Evolutionary conservation across 1,140 invertebrate species (phyloP), one percentile per base, ranked within the genome.

Genomic region (Atta texana): DNA sequence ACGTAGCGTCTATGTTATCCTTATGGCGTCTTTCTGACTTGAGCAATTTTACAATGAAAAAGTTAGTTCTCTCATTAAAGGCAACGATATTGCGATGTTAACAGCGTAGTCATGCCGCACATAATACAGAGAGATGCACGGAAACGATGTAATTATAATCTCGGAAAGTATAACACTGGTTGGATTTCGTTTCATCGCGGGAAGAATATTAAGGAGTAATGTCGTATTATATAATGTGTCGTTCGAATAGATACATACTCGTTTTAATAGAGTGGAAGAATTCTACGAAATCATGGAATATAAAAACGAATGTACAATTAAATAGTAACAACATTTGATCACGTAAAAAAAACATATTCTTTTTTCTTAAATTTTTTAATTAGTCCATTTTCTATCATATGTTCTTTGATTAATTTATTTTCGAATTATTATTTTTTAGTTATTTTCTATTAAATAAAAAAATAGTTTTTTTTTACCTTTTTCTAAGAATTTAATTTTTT

Each of bases 131-230:
- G 63, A 81, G 49, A 81, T n/a, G 64, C 49, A 49, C 78, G 66
- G 78, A 59, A 81, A 81, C 78, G 66, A 71, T 34, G 34, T 81
- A 49, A 68, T 81, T 81, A 71, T 66, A 71, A 81, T 81, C 78
- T 71, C 66, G 64, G 10, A 34, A 44, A 81, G 51, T 71, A 71
- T 71, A 34, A 53, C 66, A 39, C 51, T 34, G 34, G 31, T 59
- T 71, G 66, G 21, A 71, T 81, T 81, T 81, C 21, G 51, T 12
- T 66, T 71, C 51, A 16, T 57, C 51, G 51, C 21, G 10, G 34
- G n/a, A 49, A 71, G 78, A 81, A 81, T 71, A 81, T 81, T 71
- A 81, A 81, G 34, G 51, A 81, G 78, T 34, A 34, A 81, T 64
- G 66, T 57, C 34, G 34, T n/a, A n/a, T 71, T 81, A 59, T 44